Evolutionary conservation across 2,888 invertebrate species (phyloP), one percentile per base, ranked within the genome.

Genomic region (Iphiclides podalirius): DNA sequence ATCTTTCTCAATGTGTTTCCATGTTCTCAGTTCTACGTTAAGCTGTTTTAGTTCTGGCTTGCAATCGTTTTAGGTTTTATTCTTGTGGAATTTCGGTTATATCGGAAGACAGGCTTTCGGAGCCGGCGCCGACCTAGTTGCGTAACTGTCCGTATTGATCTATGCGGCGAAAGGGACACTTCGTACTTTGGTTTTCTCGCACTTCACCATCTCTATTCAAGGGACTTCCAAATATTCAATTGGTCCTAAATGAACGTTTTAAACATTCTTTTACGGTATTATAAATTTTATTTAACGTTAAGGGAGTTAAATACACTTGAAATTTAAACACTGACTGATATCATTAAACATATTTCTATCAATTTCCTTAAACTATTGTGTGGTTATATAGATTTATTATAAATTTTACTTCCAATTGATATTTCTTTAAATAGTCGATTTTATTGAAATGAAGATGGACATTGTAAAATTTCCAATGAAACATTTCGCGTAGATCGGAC

Each of bases 81-180:
- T 16, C 41, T 26, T 34, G 20, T 52, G 12, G 6, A 14, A 26
- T 36, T 26, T 31, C 20, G 8, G 7, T 37, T 28, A 28, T 14
- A 36, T 36, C 16, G 13, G 31, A 45, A 41, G 31, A 48, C 13
- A 37, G 40, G 31, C 56, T 67, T 68, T 69, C 54, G 64, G 66
- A 70, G 71, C 68, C 72, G 74, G 75, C 79, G 80, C 79, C 79
- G 74, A 75, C 68, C 67, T 71, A 70, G 78, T 88, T 88, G 87
- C 88, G 87, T 88, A 88, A 88, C 87, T 74, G 66, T 54, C 62
- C 69, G 78, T 86, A 88, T 88, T 76, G 88, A 88, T 88, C 84
- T 72, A 75, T 73, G 77, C 76, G 70, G 68, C 70, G 76, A 68
- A 69, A 66, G 75, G 71, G 73, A 78, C 73, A 75, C 67, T 72